Percentiles rank a stretch among this genome's conserved stretches.
phyloP scores from a whole-genome alignment of 2,113 vertebrate genomes.

The Myxocyprinus asiaticus region DNA sequence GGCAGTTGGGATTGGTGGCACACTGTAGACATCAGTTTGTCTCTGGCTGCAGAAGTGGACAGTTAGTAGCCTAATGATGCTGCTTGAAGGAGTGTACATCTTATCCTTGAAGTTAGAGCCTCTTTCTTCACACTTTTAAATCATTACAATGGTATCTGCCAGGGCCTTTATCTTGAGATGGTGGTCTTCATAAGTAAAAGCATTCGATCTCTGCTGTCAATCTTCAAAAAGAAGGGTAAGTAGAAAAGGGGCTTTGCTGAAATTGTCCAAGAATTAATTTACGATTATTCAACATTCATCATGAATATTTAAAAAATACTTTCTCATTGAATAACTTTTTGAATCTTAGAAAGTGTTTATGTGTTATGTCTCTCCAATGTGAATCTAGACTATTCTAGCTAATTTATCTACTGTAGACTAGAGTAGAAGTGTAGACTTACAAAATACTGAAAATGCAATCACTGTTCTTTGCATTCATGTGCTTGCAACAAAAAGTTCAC shows the following conservation, averaged over 20 bases:
- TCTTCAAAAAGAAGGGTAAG: conserved; percentile 91
- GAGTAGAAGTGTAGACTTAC: background rate
- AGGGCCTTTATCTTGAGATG: conserved; percentile 61
- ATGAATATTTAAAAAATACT: too few species aligned
- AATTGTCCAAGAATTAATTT: too few species aligned
- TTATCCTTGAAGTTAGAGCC: background rate
- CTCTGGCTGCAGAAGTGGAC: background rate
- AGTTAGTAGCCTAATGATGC: background rate
- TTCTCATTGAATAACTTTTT: too few species aligned
- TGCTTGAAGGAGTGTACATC: background rate
- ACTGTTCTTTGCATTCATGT: background rate
- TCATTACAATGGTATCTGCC: background rate
- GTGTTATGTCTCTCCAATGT: background rate
- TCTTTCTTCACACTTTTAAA: background rate
- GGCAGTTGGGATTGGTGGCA: conserved; percentile 68
- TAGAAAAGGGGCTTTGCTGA: conserved; percentile 38
- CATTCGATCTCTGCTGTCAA: conserved; percentile 80
- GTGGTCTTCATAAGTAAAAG: conserved; percentile 88
- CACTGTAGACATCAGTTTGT: conserved; percentile 39
- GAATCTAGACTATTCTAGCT: background rate
- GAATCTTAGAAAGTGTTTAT: too few species aligned
- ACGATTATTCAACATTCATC: too few species aligned
- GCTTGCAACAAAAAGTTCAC: background rate
- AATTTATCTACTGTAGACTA: background rate
- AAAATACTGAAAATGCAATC: background rate